These are phyloP conservation scores for Oryctolagus cuniculus DNA, from an alignment of 2,113 vertebrate species.

Conservation along the genomic window mOryCun1.1 NC_091449.1:55875501-55876000, in stretches of 20 bases:
- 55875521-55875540: background rate
- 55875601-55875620: background rate
- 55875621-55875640: background rate
- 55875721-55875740: background rate
- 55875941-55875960: background rate
- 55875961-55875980: background rate
- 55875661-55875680: background rate
- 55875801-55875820: slow-evolving; percentile 97
- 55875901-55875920: background rate
- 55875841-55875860: background rate
- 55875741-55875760: fast-evolving
- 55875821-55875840: slow-evolving; percentile 97
- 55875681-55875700: background rate
- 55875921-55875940: background rate
- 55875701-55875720: background rate
- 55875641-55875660: background rate
- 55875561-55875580: background rate
- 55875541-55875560: too few relatives aligned
- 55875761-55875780: slow-evolving; percentile 87
- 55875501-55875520: background rate
- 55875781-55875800: slow-evolving; percentile 98
- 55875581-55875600: background rate
- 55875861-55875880: background rate
- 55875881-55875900: background rate
- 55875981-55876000: background rate